Conservation (phyloP, 1,140 invertebrate genomes). For the Lucilia cuprina region DNA sequence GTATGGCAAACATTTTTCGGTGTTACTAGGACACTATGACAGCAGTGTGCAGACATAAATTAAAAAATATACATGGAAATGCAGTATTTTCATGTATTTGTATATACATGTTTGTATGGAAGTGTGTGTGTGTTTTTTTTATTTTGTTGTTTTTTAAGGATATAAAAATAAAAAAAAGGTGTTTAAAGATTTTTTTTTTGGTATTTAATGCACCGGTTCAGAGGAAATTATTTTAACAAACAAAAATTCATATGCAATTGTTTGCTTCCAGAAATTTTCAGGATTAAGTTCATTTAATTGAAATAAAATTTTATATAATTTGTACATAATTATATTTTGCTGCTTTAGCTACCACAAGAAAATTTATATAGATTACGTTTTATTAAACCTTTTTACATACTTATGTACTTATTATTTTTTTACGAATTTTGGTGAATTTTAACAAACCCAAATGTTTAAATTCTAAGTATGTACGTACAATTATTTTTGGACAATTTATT, state of each 20-base stretch:
- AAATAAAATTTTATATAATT: too few relatives aligned
- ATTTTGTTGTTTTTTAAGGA: background rate
- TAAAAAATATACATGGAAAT: slow-evolving; percentile 32
- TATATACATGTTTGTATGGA: background rate
- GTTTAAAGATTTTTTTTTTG: background rate
- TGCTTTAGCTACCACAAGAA: too few relatives aligned
- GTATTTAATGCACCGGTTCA: too few relatives aligned
- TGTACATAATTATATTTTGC: background rate
- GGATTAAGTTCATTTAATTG: background rate
- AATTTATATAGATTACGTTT: too few relatives aligned
- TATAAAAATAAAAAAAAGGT: background rate
- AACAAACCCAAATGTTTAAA: too few relatives aligned
- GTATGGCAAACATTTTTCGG: slow-evolving; percentile 15
- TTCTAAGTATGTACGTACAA: too few relatives aligned
- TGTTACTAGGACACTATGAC: slow-evolving; percentile 35
- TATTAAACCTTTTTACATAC: too few relatives aligned
- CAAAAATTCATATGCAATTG: too few relatives aligned
- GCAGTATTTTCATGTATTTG: slow-evolving; percentile 20
- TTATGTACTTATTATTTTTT: too few relatives aligned
- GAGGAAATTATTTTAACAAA: too few relatives aligned
- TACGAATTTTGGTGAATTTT: too few relatives aligned
- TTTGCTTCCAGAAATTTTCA: background rate
- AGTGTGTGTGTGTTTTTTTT: background rate
- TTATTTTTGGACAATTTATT: too few relatives aligned
- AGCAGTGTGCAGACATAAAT: slow-evolving; percentile 34